A percentile compares a stretch with the other conserved stretches of the same genome.
These are phyloP conservation scores for Drosophila equinoxialis DNA, from an alignment of 1,140 invertebrate genomes.

Conservation along the genomic window DNA sequence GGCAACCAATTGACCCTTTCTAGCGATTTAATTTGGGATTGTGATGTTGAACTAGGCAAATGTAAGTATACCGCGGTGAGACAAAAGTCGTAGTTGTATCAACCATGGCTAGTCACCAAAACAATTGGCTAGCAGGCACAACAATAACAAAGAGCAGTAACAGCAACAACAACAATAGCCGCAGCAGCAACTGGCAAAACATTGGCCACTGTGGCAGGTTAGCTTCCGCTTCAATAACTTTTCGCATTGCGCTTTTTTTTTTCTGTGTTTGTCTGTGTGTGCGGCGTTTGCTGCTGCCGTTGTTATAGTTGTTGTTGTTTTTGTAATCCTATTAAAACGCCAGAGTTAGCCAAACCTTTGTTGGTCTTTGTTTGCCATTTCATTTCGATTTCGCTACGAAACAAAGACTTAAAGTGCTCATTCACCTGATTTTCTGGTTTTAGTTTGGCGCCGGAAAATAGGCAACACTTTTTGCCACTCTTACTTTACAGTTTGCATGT, in stretches of 20 bases:
- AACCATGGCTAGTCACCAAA: slow-evolving; percentile 45
- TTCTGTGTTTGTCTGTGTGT: slow-evolving; percentile 35
- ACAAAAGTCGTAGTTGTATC: slow-evolving; percentile 32
- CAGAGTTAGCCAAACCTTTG: slow-evolving; percentile 35
- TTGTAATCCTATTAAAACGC: slow-evolving; percentile 69
- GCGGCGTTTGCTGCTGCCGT: slow-evolving; percentile 28
- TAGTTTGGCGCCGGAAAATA: slow-evolving; percentile 40
- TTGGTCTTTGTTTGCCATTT: slow-evolving; percentile 73
- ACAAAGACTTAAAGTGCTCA: slow-evolving; percentile 79
- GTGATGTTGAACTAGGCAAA: slow-evolving; percentile 31
- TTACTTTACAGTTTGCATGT: slow-evolving; percentile 48
- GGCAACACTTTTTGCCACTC: slow-evolving; percentile 48
- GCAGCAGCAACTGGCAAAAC: not conserved
- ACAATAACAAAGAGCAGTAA: slow-evolving; percentile 28
- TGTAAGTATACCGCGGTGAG: slow-evolving; percentile 47
- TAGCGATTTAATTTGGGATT: too few species aligned
- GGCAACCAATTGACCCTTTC: not conserved
- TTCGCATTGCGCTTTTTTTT: slow-evolving; percentile 65
- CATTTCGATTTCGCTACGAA: slow-evolving; percentile 72
- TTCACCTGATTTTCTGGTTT: slow-evolving; percentile 76
- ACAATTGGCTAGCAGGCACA: slow-evolving; percentile 61
- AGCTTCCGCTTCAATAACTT: slow-evolving; percentile 73
- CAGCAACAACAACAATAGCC: slow-evolving; percentile 18
- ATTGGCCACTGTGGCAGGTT: slow-evolving; percentile 44
- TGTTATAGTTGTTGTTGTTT: slow-evolving; percentile 37